Conservation (phyloP, 1,140 invertebrate genomes). For the Zaprionus ghesquierei region DNA sequence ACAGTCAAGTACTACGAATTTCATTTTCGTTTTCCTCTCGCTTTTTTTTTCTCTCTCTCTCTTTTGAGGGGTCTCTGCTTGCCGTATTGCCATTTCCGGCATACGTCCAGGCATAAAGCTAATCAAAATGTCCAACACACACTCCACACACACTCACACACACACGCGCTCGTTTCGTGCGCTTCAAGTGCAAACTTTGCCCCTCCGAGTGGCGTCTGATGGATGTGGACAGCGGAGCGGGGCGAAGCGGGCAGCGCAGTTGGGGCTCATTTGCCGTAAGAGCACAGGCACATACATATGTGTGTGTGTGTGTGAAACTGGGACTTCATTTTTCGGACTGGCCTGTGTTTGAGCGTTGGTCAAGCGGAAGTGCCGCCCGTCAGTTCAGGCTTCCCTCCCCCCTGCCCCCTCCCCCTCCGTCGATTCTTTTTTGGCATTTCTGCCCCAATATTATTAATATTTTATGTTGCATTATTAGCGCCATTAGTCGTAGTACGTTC, state of each 20-base stretch:
- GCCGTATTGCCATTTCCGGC: slow-evolving; percentile 53
- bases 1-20: slow-evolving; percentile 20
- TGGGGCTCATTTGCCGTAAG: neutral
- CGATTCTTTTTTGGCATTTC: slow-evolving; percentile 3
- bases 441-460: slow-evolving; percentile 53
- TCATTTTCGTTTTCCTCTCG: slow-evolving; percentile 15
- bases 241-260: neutral
- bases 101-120: slow-evolving; percentile 66
- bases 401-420: neutral
- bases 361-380: slow-evolving; percentile 47
- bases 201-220: slow-evolving; percentile 23
- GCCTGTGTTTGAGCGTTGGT: slow-evolving; percentile 24
- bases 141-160: slow-evolving; percentile 34
- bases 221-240: neutral
- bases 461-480: slow-evolving; percentile 52
- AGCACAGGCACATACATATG: neutral
- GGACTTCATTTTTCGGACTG: slow-evolving; percentile 35
- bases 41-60: neutral
- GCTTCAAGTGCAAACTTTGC: slow-evolving; percentile 64
- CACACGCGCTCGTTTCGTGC: slow-evolving; percentile 25
- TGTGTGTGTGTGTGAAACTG: slow-evolving; percentile 16
- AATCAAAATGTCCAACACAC: slow-evolving; percentile 73
- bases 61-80: neutral
- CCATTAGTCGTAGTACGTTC: slow-evolving; percentile 32
- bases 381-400: neutral